Evolutionary conservation across 2,113 vertebrate species (phyloP).

Genomic region (Orycteropus afer): DNA sequence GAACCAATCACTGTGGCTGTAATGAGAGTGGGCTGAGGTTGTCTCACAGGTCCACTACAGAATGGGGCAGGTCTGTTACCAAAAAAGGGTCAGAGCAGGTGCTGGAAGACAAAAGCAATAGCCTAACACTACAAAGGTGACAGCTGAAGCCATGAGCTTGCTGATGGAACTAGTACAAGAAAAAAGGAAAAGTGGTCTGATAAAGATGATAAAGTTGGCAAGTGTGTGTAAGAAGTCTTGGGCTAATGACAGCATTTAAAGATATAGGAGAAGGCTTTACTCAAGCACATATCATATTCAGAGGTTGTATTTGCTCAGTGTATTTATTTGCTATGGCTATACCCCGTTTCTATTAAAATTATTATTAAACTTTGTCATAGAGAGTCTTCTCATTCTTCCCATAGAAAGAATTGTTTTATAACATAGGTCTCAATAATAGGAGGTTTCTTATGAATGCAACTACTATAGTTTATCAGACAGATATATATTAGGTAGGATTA

Average conservation of each 20-base stretch:
- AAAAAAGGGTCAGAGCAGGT: conserved; percentile 26
- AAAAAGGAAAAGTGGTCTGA: conserved; percentile 51
- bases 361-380: background rate
- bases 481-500: background rate
- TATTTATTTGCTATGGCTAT: background rate
- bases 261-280: background rate
- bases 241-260: background rate
- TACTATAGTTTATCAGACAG: background rate
- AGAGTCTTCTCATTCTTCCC: background rate
- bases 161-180: conserved; percentile 46
- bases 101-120: conserved; percentile 68
- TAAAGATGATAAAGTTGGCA: background rate
- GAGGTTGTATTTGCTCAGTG: background rate
- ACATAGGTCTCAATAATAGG: background rate
- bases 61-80: background rate
- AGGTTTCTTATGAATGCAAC: background rate
- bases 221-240: conserved; percentile 34
- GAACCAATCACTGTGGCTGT: background rate
- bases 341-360: conserved; percentile 16
- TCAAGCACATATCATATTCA: background rate
- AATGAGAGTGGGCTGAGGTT: background rate
- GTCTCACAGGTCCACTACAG: background rate
- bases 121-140: conserved; percentile 22
- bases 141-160: conserved; percentile 42
- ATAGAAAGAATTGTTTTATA: conserved; percentile 14